Percentiles rank a stretch among this genome's conserved stretches.
Evolutionary conservation across 53 echinoderm and acorn worm species (phyloP).

Genomic region (Apostichopus leukothele): DNA sequence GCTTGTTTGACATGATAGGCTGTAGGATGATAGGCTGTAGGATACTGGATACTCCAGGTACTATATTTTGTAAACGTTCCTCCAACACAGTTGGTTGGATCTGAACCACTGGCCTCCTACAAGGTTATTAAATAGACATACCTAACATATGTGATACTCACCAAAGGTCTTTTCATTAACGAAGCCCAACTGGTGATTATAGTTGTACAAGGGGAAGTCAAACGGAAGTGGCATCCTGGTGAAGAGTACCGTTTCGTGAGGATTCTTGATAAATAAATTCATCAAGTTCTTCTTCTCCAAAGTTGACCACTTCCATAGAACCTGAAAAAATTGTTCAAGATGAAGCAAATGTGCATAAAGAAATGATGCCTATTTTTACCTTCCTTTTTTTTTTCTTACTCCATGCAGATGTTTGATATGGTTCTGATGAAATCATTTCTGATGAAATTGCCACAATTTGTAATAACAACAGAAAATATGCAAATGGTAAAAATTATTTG

Average conservation of each 20-base stretch:
- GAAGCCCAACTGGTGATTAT: not conserved
- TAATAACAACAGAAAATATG: no score
- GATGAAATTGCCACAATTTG: no score
- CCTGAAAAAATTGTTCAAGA: slow-evolving; percentile 24
- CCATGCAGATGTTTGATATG: no score
- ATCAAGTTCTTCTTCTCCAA: slow-evolving; percentile 31
- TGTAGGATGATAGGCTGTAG: not conserved
- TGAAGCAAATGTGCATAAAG: not conserved
- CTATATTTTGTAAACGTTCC: not conserved
- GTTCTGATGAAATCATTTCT: no score
- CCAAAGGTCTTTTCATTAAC: not conserved
- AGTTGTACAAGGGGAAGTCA: slow-evolving; percentile 27
- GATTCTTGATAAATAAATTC: slow-evolving; percentile 56
- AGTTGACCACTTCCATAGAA: slow-evolving; percentile 53
- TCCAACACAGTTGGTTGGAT: not conserved
- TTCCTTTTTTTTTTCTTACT: no score
- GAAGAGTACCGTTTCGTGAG: slow-evolving; percentile 53
- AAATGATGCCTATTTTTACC: not conserved
- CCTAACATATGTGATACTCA: not conserved
- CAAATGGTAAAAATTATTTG: no score
- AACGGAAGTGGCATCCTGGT: slow-evolving; percentile 48
- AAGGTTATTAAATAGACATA: not conserved
- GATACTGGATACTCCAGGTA: not conserved
- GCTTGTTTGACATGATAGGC: no score
- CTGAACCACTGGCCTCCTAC: not conserved